Conservation (phyloP, 2,113 vertebrate genomes). For the Colaptes auratus region DNA sequence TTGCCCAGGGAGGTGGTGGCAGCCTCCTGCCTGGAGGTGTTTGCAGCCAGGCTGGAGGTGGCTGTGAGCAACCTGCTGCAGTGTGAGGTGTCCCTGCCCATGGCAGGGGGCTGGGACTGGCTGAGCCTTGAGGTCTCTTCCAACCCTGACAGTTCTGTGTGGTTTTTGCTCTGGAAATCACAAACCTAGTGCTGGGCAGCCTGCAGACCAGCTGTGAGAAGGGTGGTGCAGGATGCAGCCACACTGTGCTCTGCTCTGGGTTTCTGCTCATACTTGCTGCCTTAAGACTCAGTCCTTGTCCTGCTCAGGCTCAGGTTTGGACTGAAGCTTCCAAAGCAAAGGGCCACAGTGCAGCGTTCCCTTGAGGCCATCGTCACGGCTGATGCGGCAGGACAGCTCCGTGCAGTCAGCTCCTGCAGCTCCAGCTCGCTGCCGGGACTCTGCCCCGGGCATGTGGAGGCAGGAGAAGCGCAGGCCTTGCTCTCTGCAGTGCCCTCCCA, state of each 20-base stretch:
- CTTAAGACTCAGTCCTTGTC: not conserved
- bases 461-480: too few relatives aligned
- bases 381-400: not conserved
- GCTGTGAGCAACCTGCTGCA: too few relatives aligned
- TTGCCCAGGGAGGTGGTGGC: too few relatives aligned
- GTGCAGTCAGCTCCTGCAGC: accelerated
- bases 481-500: not conserved
- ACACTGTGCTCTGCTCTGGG: accelerated
- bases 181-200: not conserved
- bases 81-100: too few relatives aligned
- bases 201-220: accelerated
- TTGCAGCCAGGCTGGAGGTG: too few relatives aligned
- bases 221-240: accelerated
- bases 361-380: not conserved
- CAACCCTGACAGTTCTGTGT: too few relatives aligned
- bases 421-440: not conserved
- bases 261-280: not conserved
- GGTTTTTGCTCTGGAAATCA: not conserved
- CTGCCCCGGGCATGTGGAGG: accelerated
- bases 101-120: too few relatives aligned
- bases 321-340: not conserved
- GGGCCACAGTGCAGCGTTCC: too few relatives aligned
- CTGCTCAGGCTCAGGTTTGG: too few relatives aligned
- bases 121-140: too few relatives aligned
- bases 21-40: too few relatives aligned